These are phyloP conservation scores for Drosophila burlai DNA, from an alignment of 1,140 invertebrate species.

Conservation along the genomic window DNA sequence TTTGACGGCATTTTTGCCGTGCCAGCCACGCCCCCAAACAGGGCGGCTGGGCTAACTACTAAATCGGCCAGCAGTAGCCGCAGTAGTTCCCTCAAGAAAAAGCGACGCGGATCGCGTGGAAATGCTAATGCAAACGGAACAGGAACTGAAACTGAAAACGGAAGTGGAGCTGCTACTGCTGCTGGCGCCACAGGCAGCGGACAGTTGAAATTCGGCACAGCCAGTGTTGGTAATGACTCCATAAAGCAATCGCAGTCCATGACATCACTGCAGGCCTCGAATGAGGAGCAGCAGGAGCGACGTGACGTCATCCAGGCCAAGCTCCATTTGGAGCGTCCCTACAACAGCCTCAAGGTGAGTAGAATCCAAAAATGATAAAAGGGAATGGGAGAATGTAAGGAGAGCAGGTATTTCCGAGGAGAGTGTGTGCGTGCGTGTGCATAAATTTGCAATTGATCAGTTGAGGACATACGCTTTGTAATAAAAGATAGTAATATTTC, in stretches of 20 bases:
- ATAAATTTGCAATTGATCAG: constrained; percentile 46
- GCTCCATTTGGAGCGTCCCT: constrained; percentile 86
- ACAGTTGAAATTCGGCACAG: background rate
- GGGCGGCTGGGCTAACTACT: constrained; percentile 26
- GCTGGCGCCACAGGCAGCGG: background rate
- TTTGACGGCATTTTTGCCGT: constrained; percentile 60
- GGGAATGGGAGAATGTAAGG: background rate
- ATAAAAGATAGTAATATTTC: too few relatives aligned
- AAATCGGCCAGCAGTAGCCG: constrained; percentile 67
- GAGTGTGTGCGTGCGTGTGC: constrained; percentile 14
- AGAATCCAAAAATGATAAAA: constrained; percentile 1
- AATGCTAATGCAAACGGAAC: constrained; percentile 5
- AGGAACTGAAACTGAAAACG: background rate
- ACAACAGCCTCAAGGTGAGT: constrained; percentile 89
- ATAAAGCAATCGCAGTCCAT: constrained; percentile 84
- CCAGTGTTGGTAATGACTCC: constrained; percentile 28
- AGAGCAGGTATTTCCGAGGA: background rate
- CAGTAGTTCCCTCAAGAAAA: constrained; percentile 68
- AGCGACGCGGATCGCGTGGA: constrained; percentile 41
- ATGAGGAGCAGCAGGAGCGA: constrained; percentile 71
- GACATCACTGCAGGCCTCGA: constrained; percentile 80
- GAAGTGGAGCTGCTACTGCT: constrained; percentile 1
- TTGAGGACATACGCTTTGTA: constrained; percentile 1
- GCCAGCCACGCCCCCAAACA: constrained; percentile 34
- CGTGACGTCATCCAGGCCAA: constrained; percentile 79